Base-by-base conservation (phyloP, 2,888 invertebrate species). In the Cotesia congregata region DNA sequence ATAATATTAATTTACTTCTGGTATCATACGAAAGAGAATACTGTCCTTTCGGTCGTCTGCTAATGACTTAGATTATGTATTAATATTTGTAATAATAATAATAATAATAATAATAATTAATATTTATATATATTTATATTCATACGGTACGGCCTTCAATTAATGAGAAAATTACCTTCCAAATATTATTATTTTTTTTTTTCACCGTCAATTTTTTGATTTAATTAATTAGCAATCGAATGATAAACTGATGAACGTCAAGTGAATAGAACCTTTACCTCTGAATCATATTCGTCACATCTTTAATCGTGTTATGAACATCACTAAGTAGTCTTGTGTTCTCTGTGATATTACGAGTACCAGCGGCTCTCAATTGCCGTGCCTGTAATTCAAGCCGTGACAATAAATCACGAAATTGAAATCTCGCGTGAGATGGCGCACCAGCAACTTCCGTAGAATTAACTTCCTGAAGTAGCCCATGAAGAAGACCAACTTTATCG, bases 381-480 rank as follows among this genome's bases (percentile, higher is more conserved):
- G 93, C 94, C 86, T 94, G 94, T 12, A 91, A 90, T 86, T 95
- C 95, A 72, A 95, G 91, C 67, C 94, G 91, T 3, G 93, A 93
- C 39, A 95, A 91, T 79, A 95, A 89, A 88, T 95, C 94, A 64
- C 96, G 93, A 87, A 96, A 95, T 84, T 97, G 95, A 90, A 97
- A 97, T 86, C 97, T 95, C 71, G 95, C 94, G 87, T 97, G 96
- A 17, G 96, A 95, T 9, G 96, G 95, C 85, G 95, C 94, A 80
- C 92, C 93, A 77, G 93, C 93, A 81, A 92, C 92, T 83, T 97
- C 97, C 15, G 96, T 95, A 85, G 95, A 96, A 82, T 94, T 94
- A 84, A 94, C 93, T 90, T 97, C 97, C 38, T 74, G 77, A 40
- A 77, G 62, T 81, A 95, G 94, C 20, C 94, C 93, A 86, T 96